phyloP scores from a whole-genome alignment of 2,797 vertebrate species.

The Gadopsis bispinosus region DNA sequence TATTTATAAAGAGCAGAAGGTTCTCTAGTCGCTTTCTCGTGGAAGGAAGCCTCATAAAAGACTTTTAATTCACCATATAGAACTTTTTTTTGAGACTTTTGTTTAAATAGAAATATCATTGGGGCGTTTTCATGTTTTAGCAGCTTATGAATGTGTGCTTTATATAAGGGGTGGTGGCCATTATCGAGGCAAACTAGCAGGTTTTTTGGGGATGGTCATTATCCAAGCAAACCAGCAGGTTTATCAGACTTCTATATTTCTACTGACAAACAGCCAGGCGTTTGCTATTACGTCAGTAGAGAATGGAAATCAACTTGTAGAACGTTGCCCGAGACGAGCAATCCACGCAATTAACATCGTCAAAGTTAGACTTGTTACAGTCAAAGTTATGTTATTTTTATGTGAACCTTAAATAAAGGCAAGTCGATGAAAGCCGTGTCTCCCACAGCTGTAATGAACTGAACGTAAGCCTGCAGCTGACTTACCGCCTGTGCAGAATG shows the following conservation, averaged over 20 bases:
- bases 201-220: neutral
- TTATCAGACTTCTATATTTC: neutral
- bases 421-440: neutral
- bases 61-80: neutral
- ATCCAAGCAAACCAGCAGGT: neutral
- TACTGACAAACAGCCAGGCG: neutral
- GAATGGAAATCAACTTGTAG: neutral
- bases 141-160: neutral
- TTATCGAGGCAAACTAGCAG: neutral
- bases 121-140: neutral
- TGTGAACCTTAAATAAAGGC: neutral
- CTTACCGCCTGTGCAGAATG: too few relatives aligned
- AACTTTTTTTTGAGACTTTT: neutral
- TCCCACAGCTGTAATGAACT: too few relatives aligned
- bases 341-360: neutral
- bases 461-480: neutral
- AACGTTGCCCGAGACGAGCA: neutral
- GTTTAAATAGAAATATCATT: neutral
- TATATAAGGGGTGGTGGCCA: neutral
- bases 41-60: neutral
- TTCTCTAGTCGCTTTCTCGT: slow-evolving; percentile 8
- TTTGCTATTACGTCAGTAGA: neutral
- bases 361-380: neutral
- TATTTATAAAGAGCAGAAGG: slow-evolving; percentile 56
- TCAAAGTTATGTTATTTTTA: neutral